Conservation (phyloP, 2,797 vertebrate genomes). For the Tamandua tetradactyla region DNA sequence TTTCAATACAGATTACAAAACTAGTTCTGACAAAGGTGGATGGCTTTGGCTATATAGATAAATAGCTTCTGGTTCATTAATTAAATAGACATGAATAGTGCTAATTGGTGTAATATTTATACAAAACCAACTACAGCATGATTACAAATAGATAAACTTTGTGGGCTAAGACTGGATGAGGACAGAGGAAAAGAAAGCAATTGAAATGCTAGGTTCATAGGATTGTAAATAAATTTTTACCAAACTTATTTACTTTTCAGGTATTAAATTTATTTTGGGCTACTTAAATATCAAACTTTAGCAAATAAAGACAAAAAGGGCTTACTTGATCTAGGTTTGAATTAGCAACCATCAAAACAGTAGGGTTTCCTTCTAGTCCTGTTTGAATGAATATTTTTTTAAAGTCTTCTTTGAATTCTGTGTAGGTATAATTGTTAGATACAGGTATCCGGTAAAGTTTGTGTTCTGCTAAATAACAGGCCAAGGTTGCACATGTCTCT, state of each 20-base stretch:
- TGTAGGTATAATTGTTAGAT: conserved; percentile 66
- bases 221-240: not conserved
- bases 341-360: conserved; percentile 78
- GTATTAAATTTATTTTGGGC: not conserved
- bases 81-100: not conserved
- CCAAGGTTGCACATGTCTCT: conserved; percentile 76
- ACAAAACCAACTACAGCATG: not conserved
- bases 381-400: conserved; percentile 79
- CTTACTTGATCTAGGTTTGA: conserved; percentile 78
- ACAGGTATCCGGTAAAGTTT: conserved; percentile 67
- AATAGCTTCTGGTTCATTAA: not conserved
- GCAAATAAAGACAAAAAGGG: not conserved
- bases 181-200: not conserved
- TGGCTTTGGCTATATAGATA: not conserved
- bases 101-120: not conserved
- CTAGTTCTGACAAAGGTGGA: not conserved
- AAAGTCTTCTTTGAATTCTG: conserved; percentile 81
- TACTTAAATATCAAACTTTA: not conserved
- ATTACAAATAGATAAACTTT: not conserved
- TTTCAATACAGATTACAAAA: not conserved
- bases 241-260: not conserved
- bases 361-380: conserved; percentile 76
- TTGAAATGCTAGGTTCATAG: not conserved
- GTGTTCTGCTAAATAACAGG: conserved; percentile 77
- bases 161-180: not conserved